Base-by-base conservation (phyloP, 2,797 vertebrate species). In the Lutjanus argentimaculatus region DNA sequence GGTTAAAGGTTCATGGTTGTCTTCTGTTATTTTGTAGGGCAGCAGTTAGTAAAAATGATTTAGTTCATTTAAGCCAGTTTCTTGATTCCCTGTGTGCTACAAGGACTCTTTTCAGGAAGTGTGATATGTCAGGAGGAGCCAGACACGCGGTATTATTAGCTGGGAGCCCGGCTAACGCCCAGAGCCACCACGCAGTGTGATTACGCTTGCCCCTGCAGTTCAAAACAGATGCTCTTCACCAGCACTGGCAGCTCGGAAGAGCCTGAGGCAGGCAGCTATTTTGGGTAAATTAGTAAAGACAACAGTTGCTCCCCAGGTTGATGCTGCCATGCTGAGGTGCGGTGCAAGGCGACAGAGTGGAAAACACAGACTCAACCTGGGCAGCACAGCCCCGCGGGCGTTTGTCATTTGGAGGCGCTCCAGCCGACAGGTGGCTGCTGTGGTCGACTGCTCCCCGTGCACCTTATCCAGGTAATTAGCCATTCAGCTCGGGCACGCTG, bases 281-380 rank as follows among this genome's bases (percentile, higher is more conserved):
- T 93, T 89, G 87, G 94, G 92, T 94, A 94, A 94, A 94, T 93
- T 91, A 92, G 88, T 90, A 93, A 94, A 94, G 93, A 94, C 90
- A 92, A 93, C 92, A 94, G 91, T 91, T 89, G 92, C 91, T 94
- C 91, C 85, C 91, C 87, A 88, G 90, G 90, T 90, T 90, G 91
- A 90, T 66, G 86, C 91, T 91, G 93, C 92, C 93, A 92, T 66
- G 81, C 88, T 83, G 90, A 87, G 91, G 80, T 83, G 89, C 68
- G 79, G 90, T 68, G 87, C 88, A 79, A 92, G 91, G 90, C 90
- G 83, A 91, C 91, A 88, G 93, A 91, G 91, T 88, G 88, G 93
- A 94, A 94, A 92, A 88, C 88, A 88, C 85, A 89, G 91, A 87
- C 89, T 88, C 86, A 88, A 89, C 92, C 87, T 75, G 79, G 90